phyloP scores from a whole-genome alignment of 2,888 invertebrate species.

The Catonia carolina region DNA sequence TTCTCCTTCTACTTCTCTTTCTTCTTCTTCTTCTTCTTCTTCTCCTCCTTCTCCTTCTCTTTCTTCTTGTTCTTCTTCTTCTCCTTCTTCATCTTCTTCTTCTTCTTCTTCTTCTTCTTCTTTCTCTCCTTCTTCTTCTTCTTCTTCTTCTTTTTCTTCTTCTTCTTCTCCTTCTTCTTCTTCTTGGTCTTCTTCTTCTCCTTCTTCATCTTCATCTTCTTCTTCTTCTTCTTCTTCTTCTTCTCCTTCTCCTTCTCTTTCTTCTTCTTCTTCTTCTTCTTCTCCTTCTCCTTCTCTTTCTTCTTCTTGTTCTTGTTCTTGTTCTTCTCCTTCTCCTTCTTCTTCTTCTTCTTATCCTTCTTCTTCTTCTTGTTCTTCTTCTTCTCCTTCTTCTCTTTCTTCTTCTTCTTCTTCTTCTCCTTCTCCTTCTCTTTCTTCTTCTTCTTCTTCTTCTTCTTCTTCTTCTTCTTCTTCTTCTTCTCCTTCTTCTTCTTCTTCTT shows the following conservation, averaged over 20 bases:
- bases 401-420: background rate
- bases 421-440: background rate
- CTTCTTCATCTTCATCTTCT: background rate
- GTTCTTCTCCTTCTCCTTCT: too few species aligned
- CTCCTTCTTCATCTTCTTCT: constrained; percentile 18
- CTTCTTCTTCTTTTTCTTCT: background rate
- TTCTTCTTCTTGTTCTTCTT: background rate
- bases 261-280: background rate
- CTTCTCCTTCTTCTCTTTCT: background rate
- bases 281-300: background rate
- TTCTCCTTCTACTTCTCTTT: constrained; percentile 26
- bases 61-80: background rate
- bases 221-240: background rate
- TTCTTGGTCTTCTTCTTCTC: too few species aligned
- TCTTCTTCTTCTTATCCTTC: too few species aligned
- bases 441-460: background rate
- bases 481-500: background rate
- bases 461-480: background rate
- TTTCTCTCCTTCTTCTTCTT: constrained; percentile 36
- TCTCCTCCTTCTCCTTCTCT: constrained; percentile 13
- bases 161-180: background rate
- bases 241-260: background rate
- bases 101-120: constrained; percentile 30
- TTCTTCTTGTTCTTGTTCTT: too few species aligned
- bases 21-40: constrained; percentile 18